Evolutionary conservation across 2,888 invertebrate genomes (phyloP).

Genomic region (Mesoligia furuncula): DNA sequence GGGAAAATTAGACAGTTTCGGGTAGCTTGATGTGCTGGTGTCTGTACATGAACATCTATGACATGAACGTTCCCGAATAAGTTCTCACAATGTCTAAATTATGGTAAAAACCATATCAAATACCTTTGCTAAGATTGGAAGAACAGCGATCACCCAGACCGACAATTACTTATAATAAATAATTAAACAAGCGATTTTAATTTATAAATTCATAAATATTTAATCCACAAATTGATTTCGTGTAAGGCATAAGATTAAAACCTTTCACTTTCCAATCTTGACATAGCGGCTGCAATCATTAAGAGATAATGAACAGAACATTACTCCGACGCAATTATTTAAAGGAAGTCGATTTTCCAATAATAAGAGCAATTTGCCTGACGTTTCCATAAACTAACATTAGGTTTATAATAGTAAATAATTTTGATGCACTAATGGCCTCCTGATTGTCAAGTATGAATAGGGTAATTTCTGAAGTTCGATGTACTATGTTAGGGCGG

Average conservation of each 20-base stretch:
- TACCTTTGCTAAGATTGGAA: no score
- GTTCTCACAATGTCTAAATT: no score
- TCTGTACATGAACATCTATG: no score
- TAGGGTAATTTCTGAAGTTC: slow-evolving; percentile 45
- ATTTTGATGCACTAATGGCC: slow-evolving; percentile 42
- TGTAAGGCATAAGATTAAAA: slow-evolving; percentile 14
- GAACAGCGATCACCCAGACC: no score
- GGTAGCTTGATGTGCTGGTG: no score
- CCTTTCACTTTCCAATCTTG: slow-evolving; percentile 24
- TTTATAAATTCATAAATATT: not conserved
- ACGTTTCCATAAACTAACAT: slow-evolving; percentile 39
- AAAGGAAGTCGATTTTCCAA: slow-evolving; percentile 50
- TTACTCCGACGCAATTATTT: slow-evolving; percentile 49
- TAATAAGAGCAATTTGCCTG: slow-evolving; percentile 55
- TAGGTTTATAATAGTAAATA: slow-evolving; percentile 33
- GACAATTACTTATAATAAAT: no score
- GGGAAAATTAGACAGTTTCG: no score
- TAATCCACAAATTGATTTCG: not conserved
- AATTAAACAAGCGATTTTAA: no score
- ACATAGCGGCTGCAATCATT: slow-evolving; percentile 19
- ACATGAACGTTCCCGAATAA: no score
- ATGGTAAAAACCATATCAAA: no score
- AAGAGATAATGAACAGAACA: slow-evolving; percentile 44
- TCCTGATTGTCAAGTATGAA: slow-evolving; percentile 30
- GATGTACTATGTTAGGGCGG: slow-evolving; percentile 10